These are phyloP conservation scores for Gambelia wislizenii DNA, from an alignment of 2,797 vertebrate species.

Conservation along the genomic window DNA sequence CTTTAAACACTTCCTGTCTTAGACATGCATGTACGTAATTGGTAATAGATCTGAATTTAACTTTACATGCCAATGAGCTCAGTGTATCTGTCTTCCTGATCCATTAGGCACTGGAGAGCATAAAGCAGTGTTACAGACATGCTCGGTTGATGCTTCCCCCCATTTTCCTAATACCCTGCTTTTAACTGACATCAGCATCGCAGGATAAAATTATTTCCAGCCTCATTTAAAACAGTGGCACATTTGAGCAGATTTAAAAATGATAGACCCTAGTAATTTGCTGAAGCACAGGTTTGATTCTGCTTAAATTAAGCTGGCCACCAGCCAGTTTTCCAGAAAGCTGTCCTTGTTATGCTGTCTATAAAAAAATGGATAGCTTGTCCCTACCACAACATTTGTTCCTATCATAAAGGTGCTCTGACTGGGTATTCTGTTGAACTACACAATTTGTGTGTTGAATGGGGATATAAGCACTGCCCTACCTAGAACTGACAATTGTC, in stretches of 20 bases:
- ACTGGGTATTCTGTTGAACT: accelerated
- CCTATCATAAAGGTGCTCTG: background rate
- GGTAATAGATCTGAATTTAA: slow-evolving; percentile 71
- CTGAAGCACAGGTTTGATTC: slow-evolving; percentile 56
- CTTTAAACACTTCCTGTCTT: slow-evolving; percentile 70
- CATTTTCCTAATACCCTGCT: slow-evolving; percentile 59
- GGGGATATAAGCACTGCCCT: slow-evolving; percentile 40
- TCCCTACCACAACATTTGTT: background rate
- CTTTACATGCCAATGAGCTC: slow-evolving; percentile 44
- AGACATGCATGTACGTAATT: slow-evolving; percentile 61
- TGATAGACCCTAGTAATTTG: slow-evolving; percentile 64
- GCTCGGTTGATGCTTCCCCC: slow-evolving; percentile 50
- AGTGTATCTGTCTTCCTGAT: slow-evolving; percentile 56
- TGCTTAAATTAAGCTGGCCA: slow-evolving; percentile 64
- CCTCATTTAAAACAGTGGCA: slow-evolving; percentile 68
- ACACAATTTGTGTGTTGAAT: slow-evolving; percentile 25
- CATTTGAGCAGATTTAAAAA: slow-evolving; percentile 60
- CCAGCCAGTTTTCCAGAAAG: slow-evolving; percentile 58
- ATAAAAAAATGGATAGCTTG: slow-evolving; percentile 32
- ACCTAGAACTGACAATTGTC: slow-evolving; percentile 42
- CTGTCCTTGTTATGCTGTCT: slow-evolving; percentile 38
- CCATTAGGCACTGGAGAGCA: slow-evolving; percentile 44
- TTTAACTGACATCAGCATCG: slow-evolving; percentile 68
- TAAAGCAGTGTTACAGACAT: slow-evolving; percentile 51
- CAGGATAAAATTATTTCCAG: slow-evolving; percentile 63